Evolutionary conservation across 2,888 invertebrate species (phyloP).

Genomic region (Antitype chi): DNA sequence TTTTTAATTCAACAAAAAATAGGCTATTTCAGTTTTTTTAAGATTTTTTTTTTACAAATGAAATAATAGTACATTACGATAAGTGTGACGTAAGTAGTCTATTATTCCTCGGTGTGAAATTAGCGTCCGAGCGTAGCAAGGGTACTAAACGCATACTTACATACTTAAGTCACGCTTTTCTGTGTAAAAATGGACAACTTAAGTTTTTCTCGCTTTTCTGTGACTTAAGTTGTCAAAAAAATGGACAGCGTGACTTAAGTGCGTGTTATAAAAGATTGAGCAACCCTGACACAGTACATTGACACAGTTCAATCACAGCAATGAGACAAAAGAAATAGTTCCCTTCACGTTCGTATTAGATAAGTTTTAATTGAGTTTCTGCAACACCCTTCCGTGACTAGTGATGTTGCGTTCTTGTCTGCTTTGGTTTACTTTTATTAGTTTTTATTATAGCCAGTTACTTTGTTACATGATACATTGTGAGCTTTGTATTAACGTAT

Average conservation of each 20-base stretch:
- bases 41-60: too few relatives aligned
- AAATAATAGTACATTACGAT: too few relatives aligned
- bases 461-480: slow-evolving; percentile 58
- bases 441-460: slow-evolving; percentile 58
- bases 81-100: too few relatives aligned
- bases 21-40: too few relatives aligned
- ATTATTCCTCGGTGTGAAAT: not conserved
- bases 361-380: slow-evolving; percentile 86
- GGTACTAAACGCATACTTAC: too few relatives aligned
- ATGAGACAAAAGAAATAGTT: slow-evolving; percentile 69
- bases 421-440: slow-evolving; percentile 63
- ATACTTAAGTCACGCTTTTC: too few relatives aligned
- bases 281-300: slow-evolving; percentile 33
- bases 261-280: slow-evolving; percentile 16
- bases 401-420: slow-evolving; percentile 63
- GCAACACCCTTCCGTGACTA: slow-evolving; percentile 74
- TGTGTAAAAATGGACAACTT: too few relatives aligned
- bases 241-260: too few relatives aligned
- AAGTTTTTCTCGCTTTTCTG: too few relatives aligned
- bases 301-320: slow-evolving; percentile 67
- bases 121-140: not conserved
- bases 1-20: too few relatives aligned
- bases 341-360: slow-evolving; percentile 74
- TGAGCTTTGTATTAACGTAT: slow-evolving; percentile 50
- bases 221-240: too few relatives aligned